Evolutionary conservation across 2,888 invertebrate genomes (phyloP).

Genomic region (Dicycla oo): DNA sequence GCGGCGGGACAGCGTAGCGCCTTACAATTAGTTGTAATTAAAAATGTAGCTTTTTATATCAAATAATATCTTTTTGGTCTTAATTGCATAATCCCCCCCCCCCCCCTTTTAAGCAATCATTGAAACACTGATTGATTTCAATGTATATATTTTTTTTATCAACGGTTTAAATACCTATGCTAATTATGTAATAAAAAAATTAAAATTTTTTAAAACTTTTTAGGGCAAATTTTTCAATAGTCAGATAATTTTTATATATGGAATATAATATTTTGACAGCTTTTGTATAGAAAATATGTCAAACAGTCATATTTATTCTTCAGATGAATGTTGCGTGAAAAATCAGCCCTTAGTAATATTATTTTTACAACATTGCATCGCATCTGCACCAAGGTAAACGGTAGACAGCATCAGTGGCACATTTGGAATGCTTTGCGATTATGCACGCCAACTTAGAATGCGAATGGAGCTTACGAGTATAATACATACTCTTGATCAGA

Average conservation of each 20-base stretch:
- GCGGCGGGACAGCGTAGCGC: too few relatives aligned
- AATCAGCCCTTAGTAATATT: too few relatives aligned
- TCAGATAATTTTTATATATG: too few relatives aligned
- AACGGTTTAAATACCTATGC: neutral
- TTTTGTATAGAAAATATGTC: too few relatives aligned
- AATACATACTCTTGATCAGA: slow-evolving; percentile 26
- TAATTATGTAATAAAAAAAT: too few relatives aligned
- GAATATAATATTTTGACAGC: too few relatives aligned
- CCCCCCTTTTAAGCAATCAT: too few relatives aligned
- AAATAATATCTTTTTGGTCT: neutral
- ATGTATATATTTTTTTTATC: neutral
- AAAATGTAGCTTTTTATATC: neutral
- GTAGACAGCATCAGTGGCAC: slow-evolving; percentile 75
- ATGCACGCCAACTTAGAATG: slow-evolving; percentile 84
- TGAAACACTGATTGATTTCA: neutral
- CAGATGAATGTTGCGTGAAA: too few relatives aligned
- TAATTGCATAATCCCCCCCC: neutral
- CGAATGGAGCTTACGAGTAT: slow-evolving; percentile 50
- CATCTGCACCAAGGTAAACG: slow-evolving; percentile 69
- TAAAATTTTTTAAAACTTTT: too few relatives aligned
- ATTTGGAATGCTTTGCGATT: slow-evolving; percentile 80
- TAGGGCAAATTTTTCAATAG: too few relatives aligned
- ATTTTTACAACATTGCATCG: slow-evolving; percentile 3
- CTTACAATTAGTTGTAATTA: neutral
- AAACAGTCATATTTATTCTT: too few relatives aligned